Conservation (phyloP, 2,113 vertebrate genomes). For the Eptesicus fuscus region DNA sequence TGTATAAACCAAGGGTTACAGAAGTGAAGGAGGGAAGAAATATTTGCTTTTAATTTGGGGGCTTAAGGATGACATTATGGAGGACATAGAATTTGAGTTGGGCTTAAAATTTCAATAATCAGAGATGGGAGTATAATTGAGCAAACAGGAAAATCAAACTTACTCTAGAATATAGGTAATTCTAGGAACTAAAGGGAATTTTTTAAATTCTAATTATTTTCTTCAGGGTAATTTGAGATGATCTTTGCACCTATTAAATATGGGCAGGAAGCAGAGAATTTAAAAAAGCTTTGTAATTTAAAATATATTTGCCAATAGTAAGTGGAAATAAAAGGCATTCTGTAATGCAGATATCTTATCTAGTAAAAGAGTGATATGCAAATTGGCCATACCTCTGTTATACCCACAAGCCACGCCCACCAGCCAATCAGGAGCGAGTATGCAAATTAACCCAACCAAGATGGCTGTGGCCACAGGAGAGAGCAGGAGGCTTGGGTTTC, state of each 20-base stretch:
- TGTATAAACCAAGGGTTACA: background rate
- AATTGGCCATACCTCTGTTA: too few relatives aligned
- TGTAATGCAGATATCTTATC: background rate
- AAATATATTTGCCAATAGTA: background rate
- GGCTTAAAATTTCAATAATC: constrained; percentile 20
- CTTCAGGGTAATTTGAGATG: constrained; percentile 10
- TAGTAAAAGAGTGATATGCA: too few relatives aligned
- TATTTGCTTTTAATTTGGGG: background rate
- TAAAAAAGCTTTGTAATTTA: background rate
- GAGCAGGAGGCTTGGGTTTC: too few relatives aligned
- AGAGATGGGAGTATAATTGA: constrained; percentile 24
- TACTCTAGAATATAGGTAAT: constrained; percentile 1
- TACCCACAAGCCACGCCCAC: too few relatives aligned
- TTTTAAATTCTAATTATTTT: background rate
- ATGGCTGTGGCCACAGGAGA: too few relatives aligned
- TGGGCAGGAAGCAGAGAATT: background rate
- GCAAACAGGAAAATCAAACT: constrained; percentile 34
- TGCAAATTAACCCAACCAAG: too few relatives aligned
- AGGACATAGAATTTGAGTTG: background rate
- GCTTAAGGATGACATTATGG: constrained; percentile 20
- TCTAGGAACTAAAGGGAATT: background rate
- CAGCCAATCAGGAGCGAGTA: too few relatives aligned
- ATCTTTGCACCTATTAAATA: constrained; percentile 30
- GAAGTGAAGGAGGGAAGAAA: background rate
- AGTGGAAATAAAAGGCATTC: background rate